Evolutionary conservation across 2,888 invertebrate genomes (phyloP).

Genomic region (Zeuzera pyrina): DNA sequence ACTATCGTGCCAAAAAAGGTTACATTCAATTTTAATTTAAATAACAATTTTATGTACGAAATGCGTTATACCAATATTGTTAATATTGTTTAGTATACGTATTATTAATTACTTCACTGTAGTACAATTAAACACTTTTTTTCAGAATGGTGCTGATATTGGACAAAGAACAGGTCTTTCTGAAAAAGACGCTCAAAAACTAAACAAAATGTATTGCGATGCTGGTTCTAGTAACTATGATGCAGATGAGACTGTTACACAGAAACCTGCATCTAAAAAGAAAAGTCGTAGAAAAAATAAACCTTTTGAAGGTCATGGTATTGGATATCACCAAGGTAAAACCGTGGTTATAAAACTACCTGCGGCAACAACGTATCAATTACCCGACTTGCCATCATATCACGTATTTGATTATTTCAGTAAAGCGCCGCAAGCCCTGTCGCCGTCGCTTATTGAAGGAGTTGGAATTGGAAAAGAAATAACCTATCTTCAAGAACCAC

Average conservation of each 20-base stretch:
- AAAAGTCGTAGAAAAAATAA: conserved; percentile 43
- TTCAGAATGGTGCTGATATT: conserved; percentile 57
- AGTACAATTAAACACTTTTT: conserved; percentile 11
- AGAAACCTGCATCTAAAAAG: conserved; percentile 24
- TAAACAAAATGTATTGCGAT: conserved; percentile 74
- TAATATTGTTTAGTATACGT: not conserved
- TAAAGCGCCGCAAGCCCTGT: conserved; percentile 50
- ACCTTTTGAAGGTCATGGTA: conserved; percentile 59
- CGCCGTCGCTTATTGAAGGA: conserved; percentile 37
- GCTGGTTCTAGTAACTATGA: conserved; percentile 34
- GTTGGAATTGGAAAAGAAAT: conserved; percentile 39
- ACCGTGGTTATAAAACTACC: conserved; percentile 60
- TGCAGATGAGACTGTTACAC: conserved; percentile 24
- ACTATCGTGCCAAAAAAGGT: conserved; percentile 77
- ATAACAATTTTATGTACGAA: not conserved
- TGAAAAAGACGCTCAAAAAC: conserved; percentile 69
- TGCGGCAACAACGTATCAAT: conserved; percentile 39
- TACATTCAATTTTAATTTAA: too few species aligned
- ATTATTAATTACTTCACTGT: conserved; percentile 1
- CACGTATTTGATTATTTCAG: conserved; percentile 62
- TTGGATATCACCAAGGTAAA: conserved; percentile 68
- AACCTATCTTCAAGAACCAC: conserved; percentile 23
- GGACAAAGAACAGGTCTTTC: conserved; percentile 74
- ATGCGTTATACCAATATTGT: not conserved
- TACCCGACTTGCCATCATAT: conserved; percentile 40